Percentiles rank a stretch among this genome's conserved stretches.
Evolutionary conservation across 2,113 vertebrate species (phyloP).

Genomic region (Microtus montanus): DNA sequence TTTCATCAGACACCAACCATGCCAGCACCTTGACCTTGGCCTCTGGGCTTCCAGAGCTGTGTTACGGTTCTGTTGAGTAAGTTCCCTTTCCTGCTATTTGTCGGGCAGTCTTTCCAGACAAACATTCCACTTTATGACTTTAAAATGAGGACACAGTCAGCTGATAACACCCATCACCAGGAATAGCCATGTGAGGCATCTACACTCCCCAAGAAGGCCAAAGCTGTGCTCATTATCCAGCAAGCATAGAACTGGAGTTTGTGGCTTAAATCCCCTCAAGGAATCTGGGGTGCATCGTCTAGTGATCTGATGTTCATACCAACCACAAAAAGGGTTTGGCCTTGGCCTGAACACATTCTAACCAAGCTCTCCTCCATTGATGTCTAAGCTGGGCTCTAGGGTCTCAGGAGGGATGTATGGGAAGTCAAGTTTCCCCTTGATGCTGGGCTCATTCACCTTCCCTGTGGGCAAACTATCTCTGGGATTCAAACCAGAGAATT

Average conservation of each 20-base stretch:
- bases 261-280: neutral
- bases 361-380: neutral
- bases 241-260: neutral
- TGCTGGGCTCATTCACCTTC: neutral
- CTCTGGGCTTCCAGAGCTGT: neutral
- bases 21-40: neutral
- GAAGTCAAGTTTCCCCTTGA: neutral
- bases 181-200: neutral
- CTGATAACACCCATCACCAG: neutral
- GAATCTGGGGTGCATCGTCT: neutral
- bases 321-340: neutral
- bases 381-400: fast-evolving
- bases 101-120: neutral
- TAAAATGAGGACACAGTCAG: neutral
- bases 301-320: fast-evolving
- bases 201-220: neutral
- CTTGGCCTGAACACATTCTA: neutral
- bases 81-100: neutral
- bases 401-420: neutral
- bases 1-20: neutral
- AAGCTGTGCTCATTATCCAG: neutral
- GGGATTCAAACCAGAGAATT: neutral
- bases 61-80: neutral
- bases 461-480: neutral
- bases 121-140: neutral